A percentile compares a stretch with the other conserved stretches of the same genome.
Evolutionary conservation across 1,140 invertebrate genomes (phyloP).

Genomic region (Drosophila nasuta): DNA sequence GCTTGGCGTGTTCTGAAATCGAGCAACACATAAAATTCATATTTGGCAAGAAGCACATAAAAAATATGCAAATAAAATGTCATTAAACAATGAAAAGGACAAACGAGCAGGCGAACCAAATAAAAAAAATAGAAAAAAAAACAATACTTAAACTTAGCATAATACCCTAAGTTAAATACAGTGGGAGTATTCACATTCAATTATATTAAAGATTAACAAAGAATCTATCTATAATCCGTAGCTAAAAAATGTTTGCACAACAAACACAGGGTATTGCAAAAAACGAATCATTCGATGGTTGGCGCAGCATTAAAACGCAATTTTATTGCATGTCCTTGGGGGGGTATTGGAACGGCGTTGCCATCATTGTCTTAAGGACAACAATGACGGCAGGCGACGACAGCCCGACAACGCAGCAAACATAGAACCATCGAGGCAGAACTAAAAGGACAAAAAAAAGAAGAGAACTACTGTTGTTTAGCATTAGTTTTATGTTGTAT

Average conservation of each 20-base stretch:
- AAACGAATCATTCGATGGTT: slow-evolving; percentile 51
- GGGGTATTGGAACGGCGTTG: slow-evolving; percentile 47
- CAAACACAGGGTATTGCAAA: slow-evolving; percentile 6
- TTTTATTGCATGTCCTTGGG: slow-evolving; percentile 78
- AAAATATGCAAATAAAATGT: slow-evolving; percentile 82
- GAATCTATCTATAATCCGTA: neutral
- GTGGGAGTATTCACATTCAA: neutral
- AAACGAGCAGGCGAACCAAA: slow-evolving; percentile 48
- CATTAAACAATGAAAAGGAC: slow-evolving; percentile 77
- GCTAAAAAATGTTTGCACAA: neutral
- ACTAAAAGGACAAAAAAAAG: slow-evolving; percentile 15
- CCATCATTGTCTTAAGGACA: slow-evolving; percentile 75
- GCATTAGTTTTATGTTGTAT: slow-evolving; percentile 73
- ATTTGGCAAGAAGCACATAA: slow-evolving; percentile 47
- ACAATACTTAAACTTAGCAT: slow-evolving; percentile 39
- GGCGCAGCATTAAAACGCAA: slow-evolving; percentile 77
- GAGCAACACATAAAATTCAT: slow-evolving; percentile 72
- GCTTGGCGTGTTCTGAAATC: slow-evolving; percentile 63
- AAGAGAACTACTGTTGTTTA: slow-evolving; percentile 55
- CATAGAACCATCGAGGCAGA: slow-evolving; percentile 20
- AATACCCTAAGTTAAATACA: slow-evolving; percentile 9
- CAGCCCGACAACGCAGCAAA: slow-evolving; percentile 33
- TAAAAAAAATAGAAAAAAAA: slow-evolving; percentile 36
- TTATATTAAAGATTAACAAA: neutral
- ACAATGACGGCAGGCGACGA: slow-evolving; percentile 61